These are phyloP conservation scores for Taurulus bubalis DNA, from an alignment of 2,113 vertebrate species.

Conservation along the genomic window DNA sequence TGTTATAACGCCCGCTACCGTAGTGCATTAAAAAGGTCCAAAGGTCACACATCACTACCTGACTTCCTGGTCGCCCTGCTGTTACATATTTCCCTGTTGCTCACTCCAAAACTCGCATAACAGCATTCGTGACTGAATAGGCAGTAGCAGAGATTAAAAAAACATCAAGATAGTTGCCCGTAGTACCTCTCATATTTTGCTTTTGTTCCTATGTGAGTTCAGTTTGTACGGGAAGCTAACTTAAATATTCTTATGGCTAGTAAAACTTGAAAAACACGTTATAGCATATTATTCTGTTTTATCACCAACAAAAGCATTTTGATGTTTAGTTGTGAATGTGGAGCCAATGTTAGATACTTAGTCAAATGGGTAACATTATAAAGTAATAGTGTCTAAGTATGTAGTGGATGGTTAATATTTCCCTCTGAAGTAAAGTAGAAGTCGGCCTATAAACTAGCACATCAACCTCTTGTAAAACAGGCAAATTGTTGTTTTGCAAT, in stretches of 20 bases:
- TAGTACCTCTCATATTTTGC: too few species aligned
- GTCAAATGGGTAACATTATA: background rate
- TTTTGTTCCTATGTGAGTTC: background rate
- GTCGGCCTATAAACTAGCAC: background rate
- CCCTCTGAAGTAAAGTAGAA: background rate
- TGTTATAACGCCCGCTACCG: background rate
- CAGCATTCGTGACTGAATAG: conserved; percentile 2
- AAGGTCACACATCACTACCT: background rate
- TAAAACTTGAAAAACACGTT: background rate
- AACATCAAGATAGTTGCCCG: conserved; percentile 24
- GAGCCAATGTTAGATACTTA: background rate
- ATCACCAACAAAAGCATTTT: background rate
- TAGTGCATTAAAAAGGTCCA: background rate
- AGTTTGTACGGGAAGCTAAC: too few species aligned
- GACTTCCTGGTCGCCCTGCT: conserved; percentile 25
- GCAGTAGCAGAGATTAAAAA: conserved; percentile 23
- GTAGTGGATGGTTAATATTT: background rate
- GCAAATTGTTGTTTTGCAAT: too few species aligned
- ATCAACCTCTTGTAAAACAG: too few species aligned
- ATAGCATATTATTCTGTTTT: background rate
- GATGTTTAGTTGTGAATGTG: background rate
- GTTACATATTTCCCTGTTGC: background rate
- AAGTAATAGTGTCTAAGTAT: background rate
- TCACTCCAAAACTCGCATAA: conserved; percentile 8
- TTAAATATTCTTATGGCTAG: background rate